Percentiles rank a stretch among this genome's conserved stretches.
These are phyloP conservation scores for Pagrus major DNA, from an alignment of 2,113 vertebrate species.

Conservation along the genomic window DNA sequence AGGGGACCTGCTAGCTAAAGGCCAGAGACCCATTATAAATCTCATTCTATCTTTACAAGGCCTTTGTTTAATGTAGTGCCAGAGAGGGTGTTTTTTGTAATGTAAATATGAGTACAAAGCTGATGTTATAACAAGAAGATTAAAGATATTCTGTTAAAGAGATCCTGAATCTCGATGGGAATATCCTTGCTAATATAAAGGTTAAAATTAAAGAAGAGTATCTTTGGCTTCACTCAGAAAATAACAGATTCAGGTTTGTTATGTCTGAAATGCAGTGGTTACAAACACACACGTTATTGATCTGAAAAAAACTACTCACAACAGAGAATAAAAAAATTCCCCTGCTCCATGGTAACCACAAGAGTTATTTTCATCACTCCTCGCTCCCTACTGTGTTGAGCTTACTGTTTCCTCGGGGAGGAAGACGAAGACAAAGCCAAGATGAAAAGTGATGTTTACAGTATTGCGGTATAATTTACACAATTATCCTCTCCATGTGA, in stretches of 20 bases:
- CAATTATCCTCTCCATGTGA: not conserved
- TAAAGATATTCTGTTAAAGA: too few species aligned
- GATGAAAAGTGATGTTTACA: not conserved
- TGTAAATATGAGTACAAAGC: conserved; percentile 6
- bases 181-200: too few species aligned
- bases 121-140: conserved; percentile 3
- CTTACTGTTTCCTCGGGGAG: not conserved
- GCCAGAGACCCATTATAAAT: conserved; percentile 39
- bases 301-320: not conserved
- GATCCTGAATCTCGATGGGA: too few species aligned
- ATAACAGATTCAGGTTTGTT: not conserved
- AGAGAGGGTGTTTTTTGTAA: conserved; percentile 1
- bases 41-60: conserved; percentile 37
- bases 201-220: too few species aligned
- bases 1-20: conserved; percentile 25
- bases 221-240: not conserved
- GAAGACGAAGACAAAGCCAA: not conserved
- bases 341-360: not conserved
- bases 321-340: too few species aligned
- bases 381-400: not conserved
- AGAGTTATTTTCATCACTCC: not conserved
- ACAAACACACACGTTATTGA: not conserved
- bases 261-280: not conserved
- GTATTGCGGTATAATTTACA: too few species aligned
- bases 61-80: conserved; percentile 20